A percentile compares a stretch with the other conserved stretches of the same genome.
Conservation (phyloP, 2,888 invertebrate species). For the Dolichomitus sp. region DNA sequence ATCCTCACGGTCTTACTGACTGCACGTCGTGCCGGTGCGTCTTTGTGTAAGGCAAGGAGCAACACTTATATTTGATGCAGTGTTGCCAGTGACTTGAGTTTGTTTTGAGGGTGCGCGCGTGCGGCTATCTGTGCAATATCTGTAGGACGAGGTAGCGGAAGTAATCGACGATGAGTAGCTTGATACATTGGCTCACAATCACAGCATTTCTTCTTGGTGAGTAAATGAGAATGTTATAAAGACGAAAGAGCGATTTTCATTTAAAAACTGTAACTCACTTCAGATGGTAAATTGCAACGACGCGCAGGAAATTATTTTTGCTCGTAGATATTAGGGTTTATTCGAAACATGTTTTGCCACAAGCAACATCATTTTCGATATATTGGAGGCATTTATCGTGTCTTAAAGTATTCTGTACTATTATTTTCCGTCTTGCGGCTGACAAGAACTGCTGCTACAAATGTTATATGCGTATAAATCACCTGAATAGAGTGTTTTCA, state of each 20-base stretch:
- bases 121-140: neutral
- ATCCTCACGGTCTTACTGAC: conserved; percentile 42
- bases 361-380: no score
- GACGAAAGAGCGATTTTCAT: neutral
- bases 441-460: neutral
- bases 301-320: no score
- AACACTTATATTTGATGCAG: neutral
- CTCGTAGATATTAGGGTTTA: no score
- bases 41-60: neutral
- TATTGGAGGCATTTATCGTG: no score
- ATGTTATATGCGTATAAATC: neutral
- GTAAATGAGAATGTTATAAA: conserved; percentile 20
- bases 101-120: conserved; percentile 10
- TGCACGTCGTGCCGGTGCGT: neutral
- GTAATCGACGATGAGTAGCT: conserved; percentile 47
- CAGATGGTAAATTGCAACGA: no score
- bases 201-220: conserved; percentile 65
- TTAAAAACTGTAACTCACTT: neutral
- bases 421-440: neutral
- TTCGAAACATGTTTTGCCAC: no score
- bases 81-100: neutral
- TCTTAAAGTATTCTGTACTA: neutral
- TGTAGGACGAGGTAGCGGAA: neutral
- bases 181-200: conserved; percentile 57
- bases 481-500: neutral